These are phyloP conservation scores for Crocidura indochinensis DNA, from an alignment of 2,797 vertebrate species.

Conservation along the genomic window DNA sequence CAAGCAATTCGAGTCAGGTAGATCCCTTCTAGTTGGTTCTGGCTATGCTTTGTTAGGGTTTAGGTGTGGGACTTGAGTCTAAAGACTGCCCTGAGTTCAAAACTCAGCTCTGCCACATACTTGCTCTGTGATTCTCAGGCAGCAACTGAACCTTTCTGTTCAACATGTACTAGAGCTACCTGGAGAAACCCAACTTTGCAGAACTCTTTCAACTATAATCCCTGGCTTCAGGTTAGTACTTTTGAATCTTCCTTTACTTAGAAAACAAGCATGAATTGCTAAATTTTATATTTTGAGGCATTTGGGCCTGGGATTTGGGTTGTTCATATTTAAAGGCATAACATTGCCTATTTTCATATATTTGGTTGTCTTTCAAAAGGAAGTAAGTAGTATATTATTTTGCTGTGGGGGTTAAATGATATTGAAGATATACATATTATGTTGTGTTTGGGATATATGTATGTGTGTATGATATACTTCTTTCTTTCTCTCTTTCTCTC, in stretches of 20 bases:
- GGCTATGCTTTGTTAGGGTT: constrained; percentile 29
- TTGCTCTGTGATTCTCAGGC: neutral
- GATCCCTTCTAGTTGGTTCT: constrained; percentile 2
- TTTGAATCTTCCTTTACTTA: constrained; percentile 1
- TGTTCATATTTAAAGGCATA: neutral
- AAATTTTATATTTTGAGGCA: neutral
- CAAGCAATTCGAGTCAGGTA: constrained; percentile 33
- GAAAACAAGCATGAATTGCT: neutral
- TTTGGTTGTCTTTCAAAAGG: constrained; percentile 9
- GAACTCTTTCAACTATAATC: neutral
- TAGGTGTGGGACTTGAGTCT: constrained; percentile 1
- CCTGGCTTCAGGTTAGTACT: neutral
- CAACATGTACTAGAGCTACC: neutral
- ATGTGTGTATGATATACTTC: too few relatives aligned
- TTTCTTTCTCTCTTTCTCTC: too few relatives aligned
- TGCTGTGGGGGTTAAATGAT: neutral
- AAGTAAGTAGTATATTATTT: neutral
- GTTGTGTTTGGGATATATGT: neutral
- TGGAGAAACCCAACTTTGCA: neutral
- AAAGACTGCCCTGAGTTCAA: neutral
- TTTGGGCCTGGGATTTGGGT: neutral
- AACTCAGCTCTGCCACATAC: constrained; percentile 2
- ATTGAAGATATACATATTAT: neutral
- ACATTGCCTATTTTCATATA: neutral
- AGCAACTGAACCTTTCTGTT: neutral